These are phyloP conservation scores for Stomorhina lunata DNA, from an alignment of 2,888 invertebrate species.

Conservation along the genomic window DNA sequence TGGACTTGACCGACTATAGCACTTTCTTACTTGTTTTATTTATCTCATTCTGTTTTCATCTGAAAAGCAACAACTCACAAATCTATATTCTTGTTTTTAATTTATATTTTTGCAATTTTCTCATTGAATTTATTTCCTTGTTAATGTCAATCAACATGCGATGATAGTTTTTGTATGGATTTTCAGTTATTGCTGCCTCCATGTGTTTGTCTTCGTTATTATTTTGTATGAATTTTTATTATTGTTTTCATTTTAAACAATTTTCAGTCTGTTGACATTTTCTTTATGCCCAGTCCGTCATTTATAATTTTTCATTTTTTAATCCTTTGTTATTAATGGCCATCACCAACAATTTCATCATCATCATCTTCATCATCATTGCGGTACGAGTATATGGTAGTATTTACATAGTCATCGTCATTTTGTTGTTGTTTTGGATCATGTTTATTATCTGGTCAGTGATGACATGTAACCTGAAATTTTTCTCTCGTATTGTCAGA, in stretches of 20 bases:
- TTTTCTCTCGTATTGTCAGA: slow-evolving; percentile 9
- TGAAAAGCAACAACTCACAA: not conserved
- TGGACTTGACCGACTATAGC: not conserved
- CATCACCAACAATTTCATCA: not conserved
- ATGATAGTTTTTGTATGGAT: not conserved
- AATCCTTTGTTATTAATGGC: slow-evolving; percentile 37
- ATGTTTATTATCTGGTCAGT: not conserved
- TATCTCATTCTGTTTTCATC: not conserved
- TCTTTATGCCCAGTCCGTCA: slow-evolving; percentile 26
- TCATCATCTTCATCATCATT: not conserved
- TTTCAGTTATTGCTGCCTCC: not conserved
- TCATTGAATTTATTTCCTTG: slow-evolving; percentile 15
- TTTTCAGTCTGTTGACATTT: slow-evolving; percentile 19
- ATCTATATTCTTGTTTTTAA: not conserved
- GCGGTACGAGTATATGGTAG: not conserved
- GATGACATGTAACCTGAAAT: slow-evolving; percentile 50
- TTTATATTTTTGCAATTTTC: slow-evolving; percentile 12
- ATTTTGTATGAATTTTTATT: not conserved
- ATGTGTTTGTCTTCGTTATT: not conserved
- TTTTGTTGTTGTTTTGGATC: not conserved
- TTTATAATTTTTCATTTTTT: slow-evolving; percentile 31
- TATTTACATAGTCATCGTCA: not conserved
- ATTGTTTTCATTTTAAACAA: not conserved
- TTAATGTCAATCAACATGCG: slow-evolving; percentile 44
- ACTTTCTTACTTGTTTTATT: not conserved